Evolutionary conservation across 2,113 vertebrate genomes (phyloP).

Genomic region (Cinclus cinclus): DNA sequence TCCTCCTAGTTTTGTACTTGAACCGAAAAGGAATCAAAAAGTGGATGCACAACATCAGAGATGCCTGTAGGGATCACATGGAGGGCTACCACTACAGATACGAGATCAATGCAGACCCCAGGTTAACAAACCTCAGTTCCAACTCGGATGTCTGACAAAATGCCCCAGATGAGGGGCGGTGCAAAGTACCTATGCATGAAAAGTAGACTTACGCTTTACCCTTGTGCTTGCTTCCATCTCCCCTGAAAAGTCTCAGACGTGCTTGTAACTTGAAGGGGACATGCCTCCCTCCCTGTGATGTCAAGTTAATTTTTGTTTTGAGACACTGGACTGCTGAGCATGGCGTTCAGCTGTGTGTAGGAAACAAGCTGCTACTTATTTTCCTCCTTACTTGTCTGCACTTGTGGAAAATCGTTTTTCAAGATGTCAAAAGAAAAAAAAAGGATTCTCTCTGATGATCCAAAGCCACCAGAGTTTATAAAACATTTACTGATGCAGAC

Average conservation of each 20-base stretch:
- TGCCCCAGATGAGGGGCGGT: not conserved
- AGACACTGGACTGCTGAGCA: constrained; percentile 67
- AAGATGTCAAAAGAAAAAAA: constrained; percentile 33
- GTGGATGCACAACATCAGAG: constrained; percentile 97
- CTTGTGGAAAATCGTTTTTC: constrained; percentile 30
- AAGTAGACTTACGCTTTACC: constrained; percentile 66
- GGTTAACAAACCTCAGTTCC: constrained; percentile 92
- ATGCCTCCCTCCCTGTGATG: constrained; percentile 57
- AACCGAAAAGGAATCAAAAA: constrained; percentile 98
- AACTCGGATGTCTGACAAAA: constrained; percentile 89
- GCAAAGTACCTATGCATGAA: constrained; percentile 83
- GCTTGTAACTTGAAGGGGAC: constrained; percentile 29
- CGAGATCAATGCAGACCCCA: constrained; percentile 92
- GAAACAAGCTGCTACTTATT: constrained; percentile 35
- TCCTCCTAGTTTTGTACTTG: constrained; percentile 95
- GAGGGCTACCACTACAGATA: constrained; percentile 99
- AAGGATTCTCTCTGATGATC: constrained; percentile 21
- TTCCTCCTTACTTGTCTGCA: not conserved
- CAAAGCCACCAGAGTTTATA: constrained; percentile 44
- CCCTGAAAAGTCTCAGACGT: constrained; percentile 18
- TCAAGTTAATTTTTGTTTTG: constrained; percentile 59
- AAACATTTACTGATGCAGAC: constrained; percentile 30
- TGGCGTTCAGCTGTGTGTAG: constrained; percentile 66
- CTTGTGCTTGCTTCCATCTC: constrained; percentile 57
- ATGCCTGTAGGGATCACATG: constrained; percentile 98